These are phyloP conservation scores for Crocodylus rhombifer DNA, from an alignment of 2,797 vertebrate genomes.

Conservation along the genomic window DNA sequence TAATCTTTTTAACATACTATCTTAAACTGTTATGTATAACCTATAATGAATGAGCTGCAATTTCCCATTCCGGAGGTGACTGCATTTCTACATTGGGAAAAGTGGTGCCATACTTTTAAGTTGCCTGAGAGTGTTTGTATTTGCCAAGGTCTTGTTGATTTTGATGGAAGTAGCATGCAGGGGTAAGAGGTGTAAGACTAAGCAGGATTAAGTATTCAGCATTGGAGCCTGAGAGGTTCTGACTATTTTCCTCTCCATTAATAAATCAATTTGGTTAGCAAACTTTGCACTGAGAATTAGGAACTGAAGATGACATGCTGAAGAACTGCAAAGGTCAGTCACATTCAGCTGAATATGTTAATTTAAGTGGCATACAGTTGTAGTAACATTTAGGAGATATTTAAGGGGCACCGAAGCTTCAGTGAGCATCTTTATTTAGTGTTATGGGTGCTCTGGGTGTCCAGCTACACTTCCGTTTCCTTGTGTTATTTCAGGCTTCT, in stretches of 20 bases:
- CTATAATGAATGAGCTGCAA: rapidly evolving
- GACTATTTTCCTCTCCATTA: neutral
- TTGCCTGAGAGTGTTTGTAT: neutral
- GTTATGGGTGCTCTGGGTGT: neutral
- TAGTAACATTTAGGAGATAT: neutral
- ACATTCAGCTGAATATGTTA: conserved; percentile 20
- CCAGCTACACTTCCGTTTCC: neutral
- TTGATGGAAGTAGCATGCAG: neutral
- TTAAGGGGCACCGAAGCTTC: neutral
- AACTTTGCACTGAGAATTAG: neutral
- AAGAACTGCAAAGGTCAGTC: neutral
- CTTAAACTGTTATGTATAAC: rapidly evolving
- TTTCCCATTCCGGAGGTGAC: neutral
- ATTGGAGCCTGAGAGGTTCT: neutral
- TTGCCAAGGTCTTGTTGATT: neutral
- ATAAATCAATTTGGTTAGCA: neutral
- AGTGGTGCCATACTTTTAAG: neutral
- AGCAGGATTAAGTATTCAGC: too few relatives aligned
- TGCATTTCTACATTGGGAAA: neutral
- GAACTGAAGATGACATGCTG: neutral
- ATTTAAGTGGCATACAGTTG: neutral
- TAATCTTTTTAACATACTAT: neutral
- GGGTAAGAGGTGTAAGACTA: neutral
- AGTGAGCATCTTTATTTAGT: neutral
- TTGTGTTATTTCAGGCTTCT: neutral